phyloP scores from a whole-genome alignment of 2,888 invertebrate genomes.

The Eulithis prunata region DNA sequence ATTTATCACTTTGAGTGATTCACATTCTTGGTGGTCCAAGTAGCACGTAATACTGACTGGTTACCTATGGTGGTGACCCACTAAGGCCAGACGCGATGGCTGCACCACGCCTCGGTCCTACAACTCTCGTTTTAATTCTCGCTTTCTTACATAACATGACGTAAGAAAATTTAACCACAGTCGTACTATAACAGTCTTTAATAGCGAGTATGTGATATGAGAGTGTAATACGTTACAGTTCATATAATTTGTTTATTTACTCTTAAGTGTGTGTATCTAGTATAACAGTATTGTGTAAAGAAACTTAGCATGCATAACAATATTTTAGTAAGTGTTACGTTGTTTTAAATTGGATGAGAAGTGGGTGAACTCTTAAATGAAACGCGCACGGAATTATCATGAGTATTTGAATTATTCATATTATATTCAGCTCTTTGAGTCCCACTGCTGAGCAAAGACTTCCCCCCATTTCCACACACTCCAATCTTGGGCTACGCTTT shows the following conservation, averaged over 20 bases:
- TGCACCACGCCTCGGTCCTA: conserved; percentile 33
- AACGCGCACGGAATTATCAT: neutral
- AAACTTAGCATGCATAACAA: conserved; percentile 6
- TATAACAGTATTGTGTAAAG: conserved; percentile 9
- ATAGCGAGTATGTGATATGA: conserved; percentile 23
- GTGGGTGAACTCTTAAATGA: neutral
- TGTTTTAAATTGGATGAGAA: conserved; percentile 1
- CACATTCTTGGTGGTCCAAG: neutral
- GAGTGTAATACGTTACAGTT: conserved; percentile 23
- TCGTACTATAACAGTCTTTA: conserved; percentile 35
- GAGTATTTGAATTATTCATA: too few species aligned
- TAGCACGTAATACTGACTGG: conserved; percentile 4
- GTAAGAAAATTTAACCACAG: conserved; percentile 37
- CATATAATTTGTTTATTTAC: conserved; percentile 22
- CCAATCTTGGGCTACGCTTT: too few species aligned
- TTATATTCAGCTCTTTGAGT: too few species aligned
- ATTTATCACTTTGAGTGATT: neutral
- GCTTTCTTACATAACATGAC: conserved; percentile 46
- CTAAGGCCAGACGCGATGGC: conserved; percentile 33
- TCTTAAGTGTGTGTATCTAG: neutral
- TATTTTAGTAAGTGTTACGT: conserved; percentile 7
- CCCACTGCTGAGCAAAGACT: too few species aligned
- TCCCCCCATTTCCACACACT: too few species aligned
- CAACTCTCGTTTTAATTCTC: conserved; percentile 41
- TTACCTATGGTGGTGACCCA: conserved; percentile 27